phyloP scores from a whole-genome alignment of 2,888 invertebrate species.

The Lymantria dispar region DNA sequence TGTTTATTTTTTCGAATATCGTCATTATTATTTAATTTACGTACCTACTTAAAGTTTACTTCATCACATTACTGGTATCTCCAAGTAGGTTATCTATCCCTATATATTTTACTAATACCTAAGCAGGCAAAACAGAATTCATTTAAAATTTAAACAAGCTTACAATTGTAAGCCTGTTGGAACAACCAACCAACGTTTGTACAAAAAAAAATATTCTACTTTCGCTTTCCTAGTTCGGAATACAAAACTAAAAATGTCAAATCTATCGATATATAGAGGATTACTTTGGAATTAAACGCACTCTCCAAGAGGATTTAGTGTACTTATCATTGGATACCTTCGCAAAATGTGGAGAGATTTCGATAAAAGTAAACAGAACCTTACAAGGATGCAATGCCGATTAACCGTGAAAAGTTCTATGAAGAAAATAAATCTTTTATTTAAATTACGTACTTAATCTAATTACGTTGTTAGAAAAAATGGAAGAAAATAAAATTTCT shows the following conservation, averaged over 20 bases:
- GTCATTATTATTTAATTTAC: too few species aligned
- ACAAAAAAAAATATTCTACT: too few species aligned
- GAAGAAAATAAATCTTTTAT: conserved; percentile 18
- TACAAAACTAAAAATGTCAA: conserved; percentile 8
- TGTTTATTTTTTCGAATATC: too few species aligned
- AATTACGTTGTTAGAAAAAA: neutral
- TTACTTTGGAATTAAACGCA: conserved; percentile 28
- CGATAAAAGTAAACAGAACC: conserved; percentile 31
- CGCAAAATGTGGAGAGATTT: conserved; percentile 28
- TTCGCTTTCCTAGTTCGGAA: neutral
- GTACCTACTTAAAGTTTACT: too few species aligned
- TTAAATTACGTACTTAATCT: conserved; percentile 4
- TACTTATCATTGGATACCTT: conserved; percentile 29
- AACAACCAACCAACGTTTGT: too few species aligned
- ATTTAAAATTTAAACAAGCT: too few species aligned
- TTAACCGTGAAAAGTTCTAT: conserved; percentile 15
- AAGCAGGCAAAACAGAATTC: too few species aligned
- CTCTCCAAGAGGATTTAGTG: conserved; percentile 23
- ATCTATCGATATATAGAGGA: conserved; percentile 19
- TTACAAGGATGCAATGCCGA: conserved; percentile 7
- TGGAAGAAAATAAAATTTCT: neutral
- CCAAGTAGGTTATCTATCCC: too few species aligned
- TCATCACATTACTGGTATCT: too few species aligned
- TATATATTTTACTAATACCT: too few species aligned
- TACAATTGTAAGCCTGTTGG: too few species aligned